Conservation (phyloP, 2,888 invertebrate species). For the Aphidoletes aphidimyza region DNA sequence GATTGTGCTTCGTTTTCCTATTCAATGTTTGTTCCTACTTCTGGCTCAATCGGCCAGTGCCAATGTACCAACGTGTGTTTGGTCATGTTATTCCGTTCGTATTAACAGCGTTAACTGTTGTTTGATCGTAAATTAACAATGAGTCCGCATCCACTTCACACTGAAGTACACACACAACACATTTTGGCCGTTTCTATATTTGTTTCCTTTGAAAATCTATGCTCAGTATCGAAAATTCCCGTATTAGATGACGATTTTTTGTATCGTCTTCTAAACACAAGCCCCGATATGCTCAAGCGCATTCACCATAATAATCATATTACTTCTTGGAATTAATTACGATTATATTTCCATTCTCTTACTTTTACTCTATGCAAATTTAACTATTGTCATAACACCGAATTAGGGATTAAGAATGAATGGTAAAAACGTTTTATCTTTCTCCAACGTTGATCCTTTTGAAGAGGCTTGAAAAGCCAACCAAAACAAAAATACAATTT, state of each 20-base stretch:
- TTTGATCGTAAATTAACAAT: constrained; percentile 49
- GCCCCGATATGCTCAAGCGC: background rate
- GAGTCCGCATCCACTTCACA: constrained; percentile 31
- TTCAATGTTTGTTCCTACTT: background rate
- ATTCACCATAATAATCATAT: background rate
- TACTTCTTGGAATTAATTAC: constrained; percentile 25
- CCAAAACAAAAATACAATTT: constrained; percentile 48
- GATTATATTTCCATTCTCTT: background rate
- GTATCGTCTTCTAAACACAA: too few relatives aligned
- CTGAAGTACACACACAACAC: background rate
- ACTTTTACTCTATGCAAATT: background rate
- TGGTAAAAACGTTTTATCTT: background rate
- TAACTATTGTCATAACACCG: constrained; percentile 23
- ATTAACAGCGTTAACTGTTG: constrained; percentile 36
- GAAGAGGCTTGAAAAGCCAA: constrained; percentile 42
- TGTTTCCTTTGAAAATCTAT: background rate
- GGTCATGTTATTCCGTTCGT: constrained; percentile 20
- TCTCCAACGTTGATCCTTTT: background rate
- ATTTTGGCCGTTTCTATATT: background rate
- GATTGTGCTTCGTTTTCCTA: too few relatives aligned
- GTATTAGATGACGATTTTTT: constrained; percentile 11
- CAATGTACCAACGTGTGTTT: background rate
- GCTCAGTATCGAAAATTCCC: too few relatives aligned
- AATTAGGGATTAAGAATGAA: constrained; percentile 27
- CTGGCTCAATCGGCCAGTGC: background rate